These are phyloP conservation scores for Bujurquina vittata DNA, from an alignment of 2,113 vertebrate species.

Conservation along the genomic window DNA sequence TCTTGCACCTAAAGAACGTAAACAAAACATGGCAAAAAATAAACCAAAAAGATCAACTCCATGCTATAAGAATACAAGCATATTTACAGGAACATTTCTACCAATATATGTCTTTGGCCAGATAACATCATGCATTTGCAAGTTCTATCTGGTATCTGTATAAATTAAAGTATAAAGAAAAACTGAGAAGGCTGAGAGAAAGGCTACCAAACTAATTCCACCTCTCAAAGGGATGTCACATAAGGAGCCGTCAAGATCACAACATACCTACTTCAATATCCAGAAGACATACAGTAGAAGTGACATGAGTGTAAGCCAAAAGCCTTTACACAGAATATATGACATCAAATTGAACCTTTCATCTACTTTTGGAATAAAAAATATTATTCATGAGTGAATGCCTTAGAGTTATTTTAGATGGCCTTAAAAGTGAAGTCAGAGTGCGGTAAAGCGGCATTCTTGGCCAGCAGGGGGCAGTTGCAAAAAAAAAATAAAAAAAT, in stretches of 20 bases:
- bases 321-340: not conserved
- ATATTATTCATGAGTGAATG: not conserved
- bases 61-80: not conserved
- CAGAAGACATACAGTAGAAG: not conserved
- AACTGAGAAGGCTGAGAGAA: not conserved
- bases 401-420: not conserved
- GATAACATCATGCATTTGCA: not conserved
- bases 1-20: constrained; percentile 87
- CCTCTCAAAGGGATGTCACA: not conserved
- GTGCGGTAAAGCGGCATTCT: not conserved
- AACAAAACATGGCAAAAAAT: not conserved
- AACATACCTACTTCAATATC: too few relatives aligned
- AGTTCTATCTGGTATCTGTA: not conserved
- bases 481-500: not conserved
- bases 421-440: not conserved
- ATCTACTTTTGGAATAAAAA: not conserved
- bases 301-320: not conserved
- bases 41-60: not conserved
- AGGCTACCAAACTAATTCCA: not conserved
- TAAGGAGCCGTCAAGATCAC: not conserved
- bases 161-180: not conserved
- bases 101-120: not conserved
- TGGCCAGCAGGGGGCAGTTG: not conserved
- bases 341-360: not conserved
- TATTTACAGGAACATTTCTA: not conserved